Conservation (phyloP, 2,113 vertebrate species). For the Engraulis encrasicolus region DNA sequence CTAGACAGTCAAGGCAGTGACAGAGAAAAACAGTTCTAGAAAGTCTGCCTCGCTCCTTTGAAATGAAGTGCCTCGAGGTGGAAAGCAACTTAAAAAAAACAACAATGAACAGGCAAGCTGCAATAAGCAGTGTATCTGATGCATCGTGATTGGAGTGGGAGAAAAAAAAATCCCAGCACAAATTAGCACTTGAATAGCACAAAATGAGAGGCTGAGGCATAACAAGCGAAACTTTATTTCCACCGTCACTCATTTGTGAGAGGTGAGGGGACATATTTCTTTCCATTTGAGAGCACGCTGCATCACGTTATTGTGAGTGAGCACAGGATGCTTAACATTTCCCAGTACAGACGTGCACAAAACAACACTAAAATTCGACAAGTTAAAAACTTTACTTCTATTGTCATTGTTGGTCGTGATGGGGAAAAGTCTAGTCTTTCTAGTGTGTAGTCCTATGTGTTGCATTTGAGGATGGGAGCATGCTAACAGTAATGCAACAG, state of each 20-base stretch:
- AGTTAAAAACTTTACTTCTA: too few relatives aligned
- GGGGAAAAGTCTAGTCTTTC: too few relatives aligned
- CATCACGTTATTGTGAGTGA: too few relatives aligned
- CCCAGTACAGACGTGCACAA: too few relatives aligned
- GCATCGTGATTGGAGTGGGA: neutral
- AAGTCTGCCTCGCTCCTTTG: neutral
- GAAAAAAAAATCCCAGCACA: neutral
- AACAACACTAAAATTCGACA: too few relatives aligned
- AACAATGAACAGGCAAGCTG: neutral
- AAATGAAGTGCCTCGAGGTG: neutral
- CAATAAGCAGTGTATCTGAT: slow-evolving; percentile 12
- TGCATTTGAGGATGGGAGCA: neutral
- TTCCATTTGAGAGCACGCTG: too few relatives aligned
- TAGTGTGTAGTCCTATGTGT: neutral
- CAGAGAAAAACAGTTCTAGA: neutral
- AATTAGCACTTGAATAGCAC: neutral
- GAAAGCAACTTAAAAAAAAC: too few relatives aligned
- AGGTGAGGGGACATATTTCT: neutral
- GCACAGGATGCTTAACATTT: too few relatives aligned
- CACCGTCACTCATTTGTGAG: neutral
- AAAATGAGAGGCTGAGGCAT: neutral
- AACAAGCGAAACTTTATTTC: neutral
- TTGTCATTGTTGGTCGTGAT: too few relatives aligned
- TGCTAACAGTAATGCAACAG: neutral
- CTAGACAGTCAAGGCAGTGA: slow-evolving; percentile 1